Percentiles rank a stretch among this genome's conserved stretches.
phyloP scores from a whole-genome alignment of 2,113 vertebrate species.

The Sakesphorus luctuosus region DNA sequence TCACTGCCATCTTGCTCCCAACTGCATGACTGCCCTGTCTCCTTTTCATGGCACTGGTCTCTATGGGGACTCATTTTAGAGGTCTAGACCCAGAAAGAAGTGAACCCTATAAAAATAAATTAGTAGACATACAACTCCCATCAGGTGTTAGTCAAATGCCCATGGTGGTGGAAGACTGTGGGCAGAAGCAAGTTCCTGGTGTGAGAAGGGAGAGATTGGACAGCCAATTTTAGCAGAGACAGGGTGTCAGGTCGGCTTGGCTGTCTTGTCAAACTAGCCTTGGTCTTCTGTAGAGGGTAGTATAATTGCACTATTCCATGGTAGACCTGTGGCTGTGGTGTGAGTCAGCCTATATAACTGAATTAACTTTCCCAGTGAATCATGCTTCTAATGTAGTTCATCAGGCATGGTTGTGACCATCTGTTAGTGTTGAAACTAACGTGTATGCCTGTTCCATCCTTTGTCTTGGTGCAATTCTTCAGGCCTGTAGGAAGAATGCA shows the following conservation, averaged over 20 bases:
- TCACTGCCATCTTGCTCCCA: background rate
- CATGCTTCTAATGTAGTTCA: background rate
- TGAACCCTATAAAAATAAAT: background rate
- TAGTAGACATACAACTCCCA: fast-evolving
- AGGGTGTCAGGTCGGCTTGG: background rate
- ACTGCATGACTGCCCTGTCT: background rate
- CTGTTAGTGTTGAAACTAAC: background rate
- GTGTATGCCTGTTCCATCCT: fast-evolving
- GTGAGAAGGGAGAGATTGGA: background rate
- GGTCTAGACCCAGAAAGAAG: background rate
- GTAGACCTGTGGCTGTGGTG: background rate
- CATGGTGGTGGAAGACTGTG: background rate
- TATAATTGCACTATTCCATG: background rate
- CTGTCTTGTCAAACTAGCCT: background rate
- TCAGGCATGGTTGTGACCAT: background rate
- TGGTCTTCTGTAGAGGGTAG: background rate
- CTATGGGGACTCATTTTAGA: fast-evolving
- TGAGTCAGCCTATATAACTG: background rate
- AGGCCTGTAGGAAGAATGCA: background rate
- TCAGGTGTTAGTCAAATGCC: background rate
- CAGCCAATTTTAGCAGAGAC: background rate
- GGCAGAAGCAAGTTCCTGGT: background rate
- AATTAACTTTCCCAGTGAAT: constrained; percentile 3
- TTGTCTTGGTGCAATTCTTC: background rate
- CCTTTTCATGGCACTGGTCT: background rate